These are phyloP conservation scores for Ostrea edulis DNA, from an alignment of 1,140 invertebrate species.

Conservation along the genomic window DNA sequence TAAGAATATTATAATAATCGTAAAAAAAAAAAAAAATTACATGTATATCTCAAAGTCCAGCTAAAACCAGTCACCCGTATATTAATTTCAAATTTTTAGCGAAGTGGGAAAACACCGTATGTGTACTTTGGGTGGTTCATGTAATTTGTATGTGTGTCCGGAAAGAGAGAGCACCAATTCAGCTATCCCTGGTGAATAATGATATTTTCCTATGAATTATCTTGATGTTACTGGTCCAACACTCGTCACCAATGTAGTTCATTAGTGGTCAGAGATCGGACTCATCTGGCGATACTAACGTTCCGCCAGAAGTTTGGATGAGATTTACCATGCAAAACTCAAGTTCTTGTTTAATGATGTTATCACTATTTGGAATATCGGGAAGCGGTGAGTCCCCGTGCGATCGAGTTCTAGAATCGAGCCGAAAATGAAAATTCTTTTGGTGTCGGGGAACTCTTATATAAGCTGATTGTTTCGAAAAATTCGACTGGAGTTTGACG, in stretches of 20 bases:
- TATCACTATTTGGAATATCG: conserved; percentile 33
- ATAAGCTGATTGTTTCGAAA: neutral
- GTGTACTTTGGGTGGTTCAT: too few relatives aligned
- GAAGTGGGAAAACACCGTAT: too few relatives aligned
- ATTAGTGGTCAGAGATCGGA: conserved; percentile 24
- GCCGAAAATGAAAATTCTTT: conserved; percentile 42
- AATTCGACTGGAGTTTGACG: neutral
- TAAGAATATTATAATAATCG: too few relatives aligned
- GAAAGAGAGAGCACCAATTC: conserved; percentile 14
- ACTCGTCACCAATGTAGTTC: conserved; percentile 31
- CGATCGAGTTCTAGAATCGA: conserved; percentile 48
- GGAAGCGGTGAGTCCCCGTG: conserved; percentile 44
- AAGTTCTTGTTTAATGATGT: conserved; percentile 41
- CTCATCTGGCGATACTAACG: conserved; percentile 47
- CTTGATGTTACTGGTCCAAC: neutral
- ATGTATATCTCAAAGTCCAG: too few relatives aligned
- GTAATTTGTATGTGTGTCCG: too few relatives aligned
- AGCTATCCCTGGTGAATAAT: conserved; percentile 41
- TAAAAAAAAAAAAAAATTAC: too few relatives aligned
- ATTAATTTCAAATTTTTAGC: too few relatives aligned
- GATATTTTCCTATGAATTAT: conserved; percentile 42
- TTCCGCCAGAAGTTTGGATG: neutral
- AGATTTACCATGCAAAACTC: conserved; percentile 49
- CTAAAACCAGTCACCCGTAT: too few relatives aligned
- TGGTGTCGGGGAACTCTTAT: conserved; percentile 33